phyloP scores from a whole-genome alignment of 2,888 invertebrate species.

The Clunio marinus region DNA sequence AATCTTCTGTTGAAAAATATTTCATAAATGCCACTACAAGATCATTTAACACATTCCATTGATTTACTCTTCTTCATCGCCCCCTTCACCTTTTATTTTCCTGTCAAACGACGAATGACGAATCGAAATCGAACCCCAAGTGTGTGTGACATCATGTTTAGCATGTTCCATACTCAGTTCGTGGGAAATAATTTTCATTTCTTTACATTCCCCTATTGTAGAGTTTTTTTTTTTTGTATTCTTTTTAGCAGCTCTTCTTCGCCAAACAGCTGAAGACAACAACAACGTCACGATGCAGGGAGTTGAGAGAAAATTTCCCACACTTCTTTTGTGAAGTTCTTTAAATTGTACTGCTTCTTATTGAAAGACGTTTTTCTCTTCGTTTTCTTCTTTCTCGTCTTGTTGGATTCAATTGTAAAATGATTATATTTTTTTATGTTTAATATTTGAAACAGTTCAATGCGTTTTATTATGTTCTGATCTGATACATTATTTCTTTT shows the following conservation, averaged over 20 bases:
- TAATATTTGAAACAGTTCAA: constrained; percentile 37
- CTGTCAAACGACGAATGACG: background rate
- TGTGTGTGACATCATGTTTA: constrained; percentile 36
- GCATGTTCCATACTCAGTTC: constrained; percentile 29
- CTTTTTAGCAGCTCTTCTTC: constrained; percentile 31
- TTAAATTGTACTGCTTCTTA: constrained; percentile 38
- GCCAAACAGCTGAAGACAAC: constrained; percentile 38
- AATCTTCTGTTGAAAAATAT: background rate
- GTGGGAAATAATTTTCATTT: constrained; percentile 36
- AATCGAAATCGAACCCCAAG: constrained; percentile 8
- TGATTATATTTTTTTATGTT: background rate
- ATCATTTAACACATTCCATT: background rate
- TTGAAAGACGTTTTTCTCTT: constrained; percentile 21
- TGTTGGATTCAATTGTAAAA: constrained; percentile 29
- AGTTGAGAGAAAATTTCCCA: constrained; percentile 32
- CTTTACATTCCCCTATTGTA: constrained; percentile 38
- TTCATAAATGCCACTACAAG: background rate
- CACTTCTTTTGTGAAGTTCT: constrained; percentile 37
- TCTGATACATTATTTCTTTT: background rate
- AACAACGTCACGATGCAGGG: background rate
- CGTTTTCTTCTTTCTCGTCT: background rate
- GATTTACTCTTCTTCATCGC: background rate
- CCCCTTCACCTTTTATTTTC: background rate
- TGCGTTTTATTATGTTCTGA: constrained; percentile 38
- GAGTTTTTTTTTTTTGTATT: constrained; percentile 17